Evolutionary conservation across 2,888 invertebrate genomes (phyloP).

Genomic region (Strigamia transsilvanica): DNA sequence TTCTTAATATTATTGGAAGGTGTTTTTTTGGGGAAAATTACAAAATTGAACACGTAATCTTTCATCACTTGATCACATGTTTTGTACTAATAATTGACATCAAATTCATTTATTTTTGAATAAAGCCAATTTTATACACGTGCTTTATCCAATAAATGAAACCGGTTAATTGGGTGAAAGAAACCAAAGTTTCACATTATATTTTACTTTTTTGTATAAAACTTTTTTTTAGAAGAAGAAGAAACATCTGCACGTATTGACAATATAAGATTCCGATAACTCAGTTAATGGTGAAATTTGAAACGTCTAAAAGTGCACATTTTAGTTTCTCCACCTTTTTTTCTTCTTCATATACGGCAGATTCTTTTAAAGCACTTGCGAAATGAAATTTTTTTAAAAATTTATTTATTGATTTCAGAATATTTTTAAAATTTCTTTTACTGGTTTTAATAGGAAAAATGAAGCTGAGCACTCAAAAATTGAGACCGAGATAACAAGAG

Average conservation of each 20-base stretch:
- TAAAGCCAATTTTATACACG: too few species aligned
- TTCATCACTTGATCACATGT: too few species aligned
- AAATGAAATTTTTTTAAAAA: constrained; percentile 11
- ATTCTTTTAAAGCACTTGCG: constrained; percentile 30
- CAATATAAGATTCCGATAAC: constrained; percentile 51
- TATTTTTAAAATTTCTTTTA: neutral
- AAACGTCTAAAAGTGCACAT: neutral
- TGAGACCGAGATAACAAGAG: constrained; percentile 4
- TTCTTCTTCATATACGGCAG: constrained; percentile 32
- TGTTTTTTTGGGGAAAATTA: too few species aligned
- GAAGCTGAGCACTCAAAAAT: neutral
- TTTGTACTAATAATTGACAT: too few species aligned
- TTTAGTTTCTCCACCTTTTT: neutral
- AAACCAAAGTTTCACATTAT: too few species aligned
- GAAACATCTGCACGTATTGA: constrained; percentile 51
- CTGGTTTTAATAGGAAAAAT: neutral
- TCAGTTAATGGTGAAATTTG: constrained; percentile 44
- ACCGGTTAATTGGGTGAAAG: too few species aligned
- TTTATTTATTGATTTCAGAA: neutral
- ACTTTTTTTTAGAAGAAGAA: neutral
- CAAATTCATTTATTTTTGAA: too few species aligned
- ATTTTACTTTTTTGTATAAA: neutral
- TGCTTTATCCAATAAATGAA: too few species aligned
- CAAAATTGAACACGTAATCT: too few species aligned
- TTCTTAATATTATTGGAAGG: too few species aligned